A percentile compares a stretch with the other conserved stretches of the same genome.
phyloP scores from a whole-genome alignment of 2,113 vertebrate species.

The Columbina picui region DNA sequence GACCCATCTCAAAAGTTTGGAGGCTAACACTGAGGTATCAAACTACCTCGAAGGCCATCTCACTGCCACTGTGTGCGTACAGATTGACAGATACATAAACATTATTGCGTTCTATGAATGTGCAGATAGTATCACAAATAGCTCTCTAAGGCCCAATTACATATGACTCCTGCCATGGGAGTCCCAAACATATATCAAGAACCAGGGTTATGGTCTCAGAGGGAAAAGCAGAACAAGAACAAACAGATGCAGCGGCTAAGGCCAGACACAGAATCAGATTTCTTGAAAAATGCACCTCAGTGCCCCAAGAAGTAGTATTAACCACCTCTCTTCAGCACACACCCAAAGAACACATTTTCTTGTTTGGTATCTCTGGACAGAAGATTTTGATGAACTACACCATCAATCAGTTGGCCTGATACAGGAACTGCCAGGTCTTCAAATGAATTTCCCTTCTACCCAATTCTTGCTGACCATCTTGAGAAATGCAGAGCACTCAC shows the following conservation, averaged over 20 bases:
- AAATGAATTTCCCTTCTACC: neutral
- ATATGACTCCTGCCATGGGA: neutral
- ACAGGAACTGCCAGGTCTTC: neutral
- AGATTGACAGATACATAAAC: rapidly evolving
- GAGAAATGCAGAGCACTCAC: neutral
- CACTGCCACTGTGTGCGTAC: rapidly evolving
- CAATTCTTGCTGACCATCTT: neutral
- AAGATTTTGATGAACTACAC: neutral
- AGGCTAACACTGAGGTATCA: too few species aligned
- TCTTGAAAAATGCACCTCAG: neutral
- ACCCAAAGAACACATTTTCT: rapidly evolving
- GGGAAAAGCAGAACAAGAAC: neutral
- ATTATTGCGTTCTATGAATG: rapidly evolving
- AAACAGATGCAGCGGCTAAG: neutral
- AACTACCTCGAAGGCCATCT: neutral
- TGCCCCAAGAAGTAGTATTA: too few species aligned
- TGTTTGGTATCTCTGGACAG: neutral
- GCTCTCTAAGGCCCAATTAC: neutral
- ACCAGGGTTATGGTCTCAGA: neutral
- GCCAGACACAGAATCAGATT: neutral
- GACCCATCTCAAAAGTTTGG: neutral
- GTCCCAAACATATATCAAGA: neutral
- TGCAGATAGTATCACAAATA: neutral
- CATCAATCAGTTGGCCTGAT: neutral
- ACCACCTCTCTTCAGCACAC: neutral